These are phyloP conservation scores for Heloderma charlesbogerti DNA, from an alignment of 2,113 vertebrate species.

Conservation along the genomic window DNA sequence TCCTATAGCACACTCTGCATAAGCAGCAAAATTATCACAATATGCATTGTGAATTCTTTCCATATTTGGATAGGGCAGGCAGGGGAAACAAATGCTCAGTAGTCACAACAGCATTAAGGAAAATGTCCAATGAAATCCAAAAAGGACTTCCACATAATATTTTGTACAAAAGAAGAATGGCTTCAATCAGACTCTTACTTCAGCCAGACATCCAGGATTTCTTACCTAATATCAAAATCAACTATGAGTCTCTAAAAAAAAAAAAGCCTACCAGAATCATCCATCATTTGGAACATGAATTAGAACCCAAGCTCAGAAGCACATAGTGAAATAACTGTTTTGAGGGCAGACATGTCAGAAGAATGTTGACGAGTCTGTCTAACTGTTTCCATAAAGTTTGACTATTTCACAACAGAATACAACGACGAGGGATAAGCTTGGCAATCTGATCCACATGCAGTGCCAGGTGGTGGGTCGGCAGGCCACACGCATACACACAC, in stretches of 20 bases:
- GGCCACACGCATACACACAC: no score
- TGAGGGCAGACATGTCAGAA: conserved; percentile 28
- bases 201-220: not conserved
- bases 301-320: conserved; percentile 3
- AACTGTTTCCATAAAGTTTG: conserved; percentile 8
- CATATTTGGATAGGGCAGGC: not conserved
- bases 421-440: conserved; percentile 20
- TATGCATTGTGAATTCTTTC: conserved; percentile 7
- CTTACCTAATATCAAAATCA: not conserved
- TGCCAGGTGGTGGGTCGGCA: no score
- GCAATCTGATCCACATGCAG: not conserved
- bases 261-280: not conserved
- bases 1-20: conserved; percentile 19
- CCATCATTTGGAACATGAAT: conserved; percentile 13
- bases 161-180: not conserved
- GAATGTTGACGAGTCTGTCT: conserved; percentile 5
- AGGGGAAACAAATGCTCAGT: not conserved
- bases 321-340: not conserved
- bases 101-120: not conserved
- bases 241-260: not conserved
- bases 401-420: not conserved
- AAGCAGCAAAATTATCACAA: conserved; percentile 25
- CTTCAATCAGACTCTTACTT: not conserved
- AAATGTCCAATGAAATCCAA: conserved; percentile 2
- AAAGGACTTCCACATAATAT: not conserved